Base-by-base conservation (phyloP, 2,113 vertebrate genomes). In the Marcusenius ussheri region DNA sequence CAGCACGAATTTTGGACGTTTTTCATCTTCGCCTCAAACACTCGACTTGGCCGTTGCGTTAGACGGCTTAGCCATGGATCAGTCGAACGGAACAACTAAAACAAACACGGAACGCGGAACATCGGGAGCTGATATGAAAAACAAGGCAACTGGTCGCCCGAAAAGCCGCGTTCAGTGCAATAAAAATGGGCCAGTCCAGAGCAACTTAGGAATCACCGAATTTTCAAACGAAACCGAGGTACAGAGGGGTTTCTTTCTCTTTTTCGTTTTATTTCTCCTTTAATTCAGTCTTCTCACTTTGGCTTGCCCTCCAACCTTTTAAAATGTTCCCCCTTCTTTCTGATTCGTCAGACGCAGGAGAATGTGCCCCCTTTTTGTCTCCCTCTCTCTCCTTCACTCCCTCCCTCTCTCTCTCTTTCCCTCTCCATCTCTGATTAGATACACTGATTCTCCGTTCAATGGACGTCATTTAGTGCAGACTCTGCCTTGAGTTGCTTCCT, bases 401-500 rank as follows among this genome's bases (percentile, higher is more conserved):
- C 50, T 86, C 93, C 90, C 96, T 89, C 94, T 89, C 94, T 93
- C 95, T 93, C 95, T 93, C 96, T 94, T 95, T 93, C 94, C 93
- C 96, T 96, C 96, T 95, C 96, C 97, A 95, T 96, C 97, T 96
- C 97, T 97, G 97, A 98, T 99, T 97, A 98, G 98, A 98, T 98
- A 97, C 98, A 98, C 97, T 95, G 97, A 98, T 97, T 96, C 98
- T 96, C 96, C 97, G 96, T 98, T 98, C 98, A 97, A 98, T 98
- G 98, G 98, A 98, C 98, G 97, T 98, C 98, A 97, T 97, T 98
- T 98, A 98, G 97, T 97, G 96, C 97, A 96, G 97, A 97, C 97
- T 97, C 97, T 98, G 96, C 97, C 97, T 98, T 97, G 96, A 98
- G 97, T 97, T 96, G 98, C 97, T 96, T 98, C 97, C 96, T 97